Percentiles rank a stretch among this genome's conserved stretches.
Conservation (phyloP, 1,140 invertebrate species). For the Sitodiplosis mosellana region DNA sequence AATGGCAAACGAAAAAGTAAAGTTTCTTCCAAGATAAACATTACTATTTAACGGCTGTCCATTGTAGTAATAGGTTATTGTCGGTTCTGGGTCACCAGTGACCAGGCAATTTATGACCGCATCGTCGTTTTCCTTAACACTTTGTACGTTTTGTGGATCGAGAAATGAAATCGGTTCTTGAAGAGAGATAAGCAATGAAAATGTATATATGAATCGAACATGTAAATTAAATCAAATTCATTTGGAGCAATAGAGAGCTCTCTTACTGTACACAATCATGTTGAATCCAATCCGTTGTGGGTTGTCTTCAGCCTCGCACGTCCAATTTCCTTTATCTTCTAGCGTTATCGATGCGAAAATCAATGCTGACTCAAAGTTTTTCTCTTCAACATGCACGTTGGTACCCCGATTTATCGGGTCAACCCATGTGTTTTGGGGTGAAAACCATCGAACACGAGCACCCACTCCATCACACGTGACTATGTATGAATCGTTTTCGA, state of each 20-base stretch:
- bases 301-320: constrained; percentile 15
- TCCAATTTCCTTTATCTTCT: constrained; percentile 25
- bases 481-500: constrained; percentile 25
- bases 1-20: background rate
- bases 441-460: constrained; percentile 21
- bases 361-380: constrained; percentile 17
- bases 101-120: constrained; percentile 28
- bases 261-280: constrained; percentile 26
- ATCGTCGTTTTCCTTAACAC: constrained; percentile 26
- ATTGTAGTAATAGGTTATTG: constrained; percentile 27
- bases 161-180: constrained; percentile 28
- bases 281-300: constrained; percentile 20
- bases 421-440: constrained; percentile 20
- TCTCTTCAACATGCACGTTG: constrained; percentile 24
- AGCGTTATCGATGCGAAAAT: constrained; percentile 23
- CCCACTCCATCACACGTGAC: constrained; percentile 19
- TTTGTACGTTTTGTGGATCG: constrained; percentile 25
- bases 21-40: background rate
- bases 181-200: constrained; percentile 4
- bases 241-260: too few relatives aligned
- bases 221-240: too few relatives aligned
- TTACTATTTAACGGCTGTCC: constrained; percentile 23
- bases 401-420: constrained; percentile 21
- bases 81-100: constrained; percentile 29
- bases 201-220: background rate